These are phyloP conservation scores for Horisme vitalbata DNA, from an alignment of 2,888 invertebrate species.

Conservation along the genomic window DNA sequence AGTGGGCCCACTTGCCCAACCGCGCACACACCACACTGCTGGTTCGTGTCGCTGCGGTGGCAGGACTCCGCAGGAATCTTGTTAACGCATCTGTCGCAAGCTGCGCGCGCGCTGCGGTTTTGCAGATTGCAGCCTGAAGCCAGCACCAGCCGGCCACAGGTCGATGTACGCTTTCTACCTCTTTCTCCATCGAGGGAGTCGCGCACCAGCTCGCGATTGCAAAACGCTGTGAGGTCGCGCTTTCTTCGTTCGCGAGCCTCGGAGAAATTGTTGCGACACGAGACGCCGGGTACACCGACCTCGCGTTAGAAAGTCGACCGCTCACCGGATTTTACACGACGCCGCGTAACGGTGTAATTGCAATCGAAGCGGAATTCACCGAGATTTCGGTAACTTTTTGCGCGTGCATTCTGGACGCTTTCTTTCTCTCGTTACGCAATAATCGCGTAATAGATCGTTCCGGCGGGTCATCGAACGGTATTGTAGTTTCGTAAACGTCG, in stretches of 20 bases:
- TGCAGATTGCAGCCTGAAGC: constrained; percentile 34
- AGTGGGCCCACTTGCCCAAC: constrained; percentile 68
- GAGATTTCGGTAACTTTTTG: constrained; percentile 75
- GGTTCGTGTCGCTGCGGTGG: constrained; percentile 53
- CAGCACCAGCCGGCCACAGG: constrained; percentile 36
- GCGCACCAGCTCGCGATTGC: constrained; percentile 63
- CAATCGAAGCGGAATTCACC: constrained; percentile 73
- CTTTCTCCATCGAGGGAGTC: constrained; percentile 55
- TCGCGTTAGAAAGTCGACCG: constrained; percentile 82
- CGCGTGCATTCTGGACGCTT: constrained; percentile 77
- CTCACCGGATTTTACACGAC: constrained; percentile 79
- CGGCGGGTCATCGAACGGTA: constrained; percentile 70
- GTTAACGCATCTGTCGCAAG: constrained; percentile 62
- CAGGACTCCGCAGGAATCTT: constrained; percentile 57
- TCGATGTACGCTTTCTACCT: constrained; percentile 74
- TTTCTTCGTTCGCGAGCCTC: constrained; percentile 80
- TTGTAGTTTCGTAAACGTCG: constrained; percentile 61
- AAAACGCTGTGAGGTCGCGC: constrained; percentile 81
- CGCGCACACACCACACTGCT: constrained; percentile 45
- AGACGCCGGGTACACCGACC: constrained; percentile 74
- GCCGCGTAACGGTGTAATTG: constrained; percentile 79
- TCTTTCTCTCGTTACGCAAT: constrained; percentile 81
- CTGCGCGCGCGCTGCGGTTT: constrained; percentile 46
- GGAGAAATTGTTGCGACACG: constrained; percentile 83
- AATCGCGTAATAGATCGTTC: constrained; percentile 62